Base-by-base conservation (phyloP, 2,888 invertebrate species). In the Erynnis tages region DNA sequence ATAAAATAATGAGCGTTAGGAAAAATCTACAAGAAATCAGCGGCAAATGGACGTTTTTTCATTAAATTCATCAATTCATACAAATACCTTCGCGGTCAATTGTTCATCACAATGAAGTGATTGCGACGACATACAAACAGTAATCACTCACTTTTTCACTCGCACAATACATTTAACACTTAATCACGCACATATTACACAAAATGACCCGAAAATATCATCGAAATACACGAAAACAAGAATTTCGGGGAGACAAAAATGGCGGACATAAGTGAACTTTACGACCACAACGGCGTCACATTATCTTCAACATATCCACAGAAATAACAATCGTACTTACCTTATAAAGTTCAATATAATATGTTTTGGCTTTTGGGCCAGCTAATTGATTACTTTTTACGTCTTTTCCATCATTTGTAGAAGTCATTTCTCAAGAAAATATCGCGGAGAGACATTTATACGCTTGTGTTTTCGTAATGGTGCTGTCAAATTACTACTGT, bases 381-480 rank as follows among this genome's bases (percentile, higher is more conserved):
- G 80, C 82, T 68, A 78, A 78, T 79, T 76, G 79, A 79, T 77
- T 77, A 90, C 76, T 88, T 84, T 87, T 89, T 82, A 89, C 86
- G 73, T 89, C 86, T 86, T 86, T 87, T 78, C 81, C 87, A 82
- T 90, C 88, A 87, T 88, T 88, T 87, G 85, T 85, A 81, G 90
- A 90, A 90, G 87, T 89, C 90, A 90, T 90, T 89, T 90, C 90
- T 89, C 83, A 89, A 67, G 82, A 87, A 89, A 89, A 88, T 86
- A 87, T 86, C 80, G 82, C 84, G 86, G 87, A 82, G 85, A 85
- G 89, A 90, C 90, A 90, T 90, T 86, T 88, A 87, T 82, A 82
- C 82, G 89, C 89, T 90, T 88, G 89, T 90, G 88, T 90, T 89
- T 89, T 88, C 85, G 73, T 73, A 79, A 81, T 79, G 78, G 76